Conservation (phyloP, 2,888 invertebrate genomes). For the Torymus aiolomorphi region DNA sequence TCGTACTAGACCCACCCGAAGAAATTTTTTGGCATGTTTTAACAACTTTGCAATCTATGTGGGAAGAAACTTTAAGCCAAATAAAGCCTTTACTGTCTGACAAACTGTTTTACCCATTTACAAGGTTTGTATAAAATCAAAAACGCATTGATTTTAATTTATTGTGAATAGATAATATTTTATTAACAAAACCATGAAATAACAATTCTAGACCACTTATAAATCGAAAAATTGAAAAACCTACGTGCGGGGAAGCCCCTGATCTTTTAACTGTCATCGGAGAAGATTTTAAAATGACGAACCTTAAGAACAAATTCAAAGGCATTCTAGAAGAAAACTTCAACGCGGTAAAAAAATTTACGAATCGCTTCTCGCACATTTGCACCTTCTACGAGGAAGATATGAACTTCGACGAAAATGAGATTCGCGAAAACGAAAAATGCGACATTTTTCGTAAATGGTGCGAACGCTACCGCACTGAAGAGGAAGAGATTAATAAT, state of each 20-base stretch:
- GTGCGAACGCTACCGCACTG: constrained; percentile 83
- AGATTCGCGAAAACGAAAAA: constrained; percentile 80
- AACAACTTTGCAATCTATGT: constrained; percentile 80
- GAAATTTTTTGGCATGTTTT: constrained; percentile 79
- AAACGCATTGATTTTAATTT: constrained; percentile 10
- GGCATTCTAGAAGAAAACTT: constrained; percentile 80
- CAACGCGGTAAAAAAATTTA: constrained; percentile 80
- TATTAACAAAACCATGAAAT: background rate
- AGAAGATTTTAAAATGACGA: constrained; percentile 80
- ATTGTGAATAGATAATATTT: background rate
- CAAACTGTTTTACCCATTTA: constrained; percentile 83
- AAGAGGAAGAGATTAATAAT: constrained; percentile 82
- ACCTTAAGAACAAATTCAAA: constrained; percentile 79
- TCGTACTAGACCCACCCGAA: constrained; percentile 80
- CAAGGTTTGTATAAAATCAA: constrained; percentile 76
- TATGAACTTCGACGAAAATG: constrained; percentile 80
- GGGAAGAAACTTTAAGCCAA: constrained; percentile 83
- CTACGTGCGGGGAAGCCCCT: constrained; percentile 86
- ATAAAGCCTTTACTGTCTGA: constrained; percentile 86
- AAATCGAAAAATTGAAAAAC: constrained; percentile 88
- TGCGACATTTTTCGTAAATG: constrained; percentile 80
- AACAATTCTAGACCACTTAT: constrained; percentile 82
- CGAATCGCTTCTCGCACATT: constrained; percentile 81
- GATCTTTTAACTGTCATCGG: constrained; percentile 83
- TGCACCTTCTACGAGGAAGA: constrained; percentile 84